Evolutionary conservation across 2,888 invertebrate species (phyloP), one percentile per base, ranked within the genome.

Genomic region (Venustoraphidia nigricollis): DNA sequence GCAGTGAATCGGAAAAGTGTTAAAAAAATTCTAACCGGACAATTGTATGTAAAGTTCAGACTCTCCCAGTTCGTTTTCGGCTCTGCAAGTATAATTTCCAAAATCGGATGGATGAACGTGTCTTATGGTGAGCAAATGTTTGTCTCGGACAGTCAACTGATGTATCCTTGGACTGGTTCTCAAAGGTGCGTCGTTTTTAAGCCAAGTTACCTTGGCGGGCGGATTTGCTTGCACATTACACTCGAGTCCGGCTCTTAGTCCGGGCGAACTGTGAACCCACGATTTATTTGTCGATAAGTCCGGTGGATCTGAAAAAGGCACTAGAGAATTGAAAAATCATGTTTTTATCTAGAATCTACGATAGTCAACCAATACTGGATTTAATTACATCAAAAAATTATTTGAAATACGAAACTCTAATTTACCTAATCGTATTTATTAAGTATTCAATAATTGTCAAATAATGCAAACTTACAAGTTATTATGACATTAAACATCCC

Each of bases 31-130:
- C 35, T 52, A 56, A 78, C 81, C 88, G 51, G 87, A 85, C 8
- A 90, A 67, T 60, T 83, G 83, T 53, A 89, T 78, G 14, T 75
- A 72, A 2, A 78, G 68, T 52, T 83, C 81, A 9, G 76, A 79
- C 65, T 76, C 79, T 0, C 88, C 89, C 17, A 85, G 64, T 34
- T 75, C 73, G 62, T 89, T 90, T 51, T 78, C 77, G 0, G 87
- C 89, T 34, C 80, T 69, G 63, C 89, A 89, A 5, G 83, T 78
- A 62, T 88, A 89, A 60, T 78, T 77, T 0, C 87, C 89, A 54
- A 87, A 76, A 64, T 90, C 88, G 0, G 73, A 64, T 46, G 71
- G 71, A 36, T 75, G 73, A 0, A 86, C 82, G 35, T 75, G 76
- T 38, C 80, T 72, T 56, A 90, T 79, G 41, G 83, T 69, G 48